Percentiles rank a stretch among this genome's conserved stretches.
phyloP scores from a whole-genome alignment of 2,888 invertebrate species.

The Epistrophe eligans region DNA sequence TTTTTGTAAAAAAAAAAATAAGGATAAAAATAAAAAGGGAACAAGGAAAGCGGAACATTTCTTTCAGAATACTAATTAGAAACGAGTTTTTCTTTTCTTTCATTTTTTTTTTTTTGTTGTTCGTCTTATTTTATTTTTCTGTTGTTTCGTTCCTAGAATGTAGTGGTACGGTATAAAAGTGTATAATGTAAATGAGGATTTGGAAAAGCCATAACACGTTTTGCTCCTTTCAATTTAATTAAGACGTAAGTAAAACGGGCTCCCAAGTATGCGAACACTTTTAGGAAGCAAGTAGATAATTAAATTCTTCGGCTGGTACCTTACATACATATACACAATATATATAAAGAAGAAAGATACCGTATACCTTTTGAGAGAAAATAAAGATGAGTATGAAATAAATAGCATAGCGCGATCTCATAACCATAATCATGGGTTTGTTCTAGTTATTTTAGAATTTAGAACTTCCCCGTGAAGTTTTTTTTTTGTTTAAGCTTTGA shows the following conservation, averaged over 20 bases:
- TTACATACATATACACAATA: background rate
- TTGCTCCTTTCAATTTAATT: slow-evolving; percentile 74
- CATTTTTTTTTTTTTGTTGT: background rate
- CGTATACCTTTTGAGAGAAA: slow-evolving; percentile 1
- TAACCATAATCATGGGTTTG: slow-evolving; percentile 35
- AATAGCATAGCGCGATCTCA: slow-evolving; percentile 43
- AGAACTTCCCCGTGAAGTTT: background rate
- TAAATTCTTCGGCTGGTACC: slow-evolving; percentile 52
- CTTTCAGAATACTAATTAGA: slow-evolving; percentile 75
- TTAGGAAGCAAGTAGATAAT: slow-evolving; percentile 67
- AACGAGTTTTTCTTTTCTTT: slow-evolving; percentile 39
- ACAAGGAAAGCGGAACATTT: slow-evolving; percentile 58
- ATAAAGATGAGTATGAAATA: slow-evolving; percentile 20
- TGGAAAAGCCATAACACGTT: slow-evolving; percentile 75
- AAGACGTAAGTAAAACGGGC: slow-evolving; percentile 75
- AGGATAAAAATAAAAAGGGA: slow-evolving; percentile 43
- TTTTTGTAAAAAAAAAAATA: slow-evolving; percentile 27
- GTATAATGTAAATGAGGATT: slow-evolving; percentile 74
- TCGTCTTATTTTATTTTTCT: background rate
- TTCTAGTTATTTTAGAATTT: slow-evolving; percentile 47
- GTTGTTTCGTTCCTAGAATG: slow-evolving; percentile 1
- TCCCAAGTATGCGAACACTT: slow-evolving; percentile 72
- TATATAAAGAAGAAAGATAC: background rate
- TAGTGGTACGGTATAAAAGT: slow-evolving; percentile 39
- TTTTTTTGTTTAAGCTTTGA: slow-evolving; percentile 17